These are phyloP conservation scores for Seladonia tumulorum DNA, from an alignment of 2,888 invertebrate genomes.

Conservation along the genomic window DNA sequence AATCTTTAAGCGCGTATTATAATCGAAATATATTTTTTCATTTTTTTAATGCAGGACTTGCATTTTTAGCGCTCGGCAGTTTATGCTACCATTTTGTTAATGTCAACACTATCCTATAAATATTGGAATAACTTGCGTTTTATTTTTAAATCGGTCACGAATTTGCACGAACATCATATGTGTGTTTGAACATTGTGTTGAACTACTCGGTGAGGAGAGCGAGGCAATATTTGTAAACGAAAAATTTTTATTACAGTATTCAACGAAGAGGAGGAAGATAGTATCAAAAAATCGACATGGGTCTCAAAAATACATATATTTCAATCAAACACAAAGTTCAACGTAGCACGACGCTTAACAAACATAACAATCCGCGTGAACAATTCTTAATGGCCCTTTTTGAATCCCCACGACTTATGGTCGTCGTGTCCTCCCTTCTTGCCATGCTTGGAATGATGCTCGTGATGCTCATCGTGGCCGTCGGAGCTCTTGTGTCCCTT, in stretches of 20 bases:
- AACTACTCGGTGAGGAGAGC: not conserved
- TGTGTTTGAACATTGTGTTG: not conserved
- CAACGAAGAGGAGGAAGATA: not conserved
- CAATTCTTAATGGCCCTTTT: conserved; percentile 82
- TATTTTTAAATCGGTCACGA: no score
- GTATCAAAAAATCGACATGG: not conserved
- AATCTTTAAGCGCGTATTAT: no score
- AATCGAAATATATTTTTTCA: no score
- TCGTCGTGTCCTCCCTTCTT: conserved; percentile 93
- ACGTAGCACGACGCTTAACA: conserved; percentile 49
- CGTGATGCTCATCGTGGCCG: conserved; percentile 91
- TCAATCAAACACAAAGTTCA: conserved; percentile 50
- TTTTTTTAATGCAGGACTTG: no score
- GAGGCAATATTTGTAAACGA: not conserved
- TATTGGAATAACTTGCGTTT: not conserved
- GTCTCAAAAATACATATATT: conserved; percentile 52
- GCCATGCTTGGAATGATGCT: conserved; percentile 89
- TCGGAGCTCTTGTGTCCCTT: conserved; percentile 92
- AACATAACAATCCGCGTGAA: conserved; percentile 51
- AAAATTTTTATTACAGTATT: not conserved
- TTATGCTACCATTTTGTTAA: not conserved
- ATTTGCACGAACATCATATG: not conserved
- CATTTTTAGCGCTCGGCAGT: no score
- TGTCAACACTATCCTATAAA: not conserved
- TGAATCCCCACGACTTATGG: conserved; percentile 91